phyloP scores from a whole-genome alignment of 2,113 vertebrate genomes.

The Vidua chalybeata region DNA sequence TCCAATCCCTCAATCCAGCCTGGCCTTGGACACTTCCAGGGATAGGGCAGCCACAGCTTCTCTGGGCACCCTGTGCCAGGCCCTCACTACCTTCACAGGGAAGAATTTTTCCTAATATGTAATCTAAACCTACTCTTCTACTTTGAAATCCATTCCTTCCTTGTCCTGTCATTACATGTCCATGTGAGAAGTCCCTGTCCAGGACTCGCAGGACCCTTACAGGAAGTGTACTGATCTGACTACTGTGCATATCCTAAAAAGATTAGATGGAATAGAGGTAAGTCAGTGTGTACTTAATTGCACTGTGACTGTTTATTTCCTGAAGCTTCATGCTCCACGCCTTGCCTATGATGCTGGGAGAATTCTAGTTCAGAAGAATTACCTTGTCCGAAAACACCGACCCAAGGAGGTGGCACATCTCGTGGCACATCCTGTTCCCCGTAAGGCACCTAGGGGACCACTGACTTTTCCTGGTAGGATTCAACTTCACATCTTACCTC shows the following conservation, averaged over 20 bases:
- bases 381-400: slow-evolving; percentile 64
- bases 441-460: slow-evolving; percentile 16
- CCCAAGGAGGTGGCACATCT: slow-evolving; percentile 31
- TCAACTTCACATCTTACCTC: background rate
- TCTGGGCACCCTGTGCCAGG: background rate
- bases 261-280: background rate
- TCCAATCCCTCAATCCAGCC: background rate
- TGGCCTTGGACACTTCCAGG: background rate
- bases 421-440: slow-evolving; percentile 58
- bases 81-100: background rate
- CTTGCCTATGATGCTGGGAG: slow-evolving; percentile 43
- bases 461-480: slow-evolving; percentile 75
- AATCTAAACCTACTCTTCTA: background rate
- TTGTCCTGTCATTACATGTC: background rate
- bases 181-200: background rate
- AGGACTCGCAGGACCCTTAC: background rate
- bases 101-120: background rate
- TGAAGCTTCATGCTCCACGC: slow-evolving; percentile 71
- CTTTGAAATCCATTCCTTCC: background rate
- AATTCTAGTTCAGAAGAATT: slow-evolving; percentile 30
- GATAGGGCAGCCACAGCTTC: background rate
- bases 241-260: background rate
- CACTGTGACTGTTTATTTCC: background rate
- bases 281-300: background rate
- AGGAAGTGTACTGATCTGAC: background rate